phyloP scores from a whole-genome alignment of 2,888 invertebrate species.

The Epistrophe grossulariae region DNA sequence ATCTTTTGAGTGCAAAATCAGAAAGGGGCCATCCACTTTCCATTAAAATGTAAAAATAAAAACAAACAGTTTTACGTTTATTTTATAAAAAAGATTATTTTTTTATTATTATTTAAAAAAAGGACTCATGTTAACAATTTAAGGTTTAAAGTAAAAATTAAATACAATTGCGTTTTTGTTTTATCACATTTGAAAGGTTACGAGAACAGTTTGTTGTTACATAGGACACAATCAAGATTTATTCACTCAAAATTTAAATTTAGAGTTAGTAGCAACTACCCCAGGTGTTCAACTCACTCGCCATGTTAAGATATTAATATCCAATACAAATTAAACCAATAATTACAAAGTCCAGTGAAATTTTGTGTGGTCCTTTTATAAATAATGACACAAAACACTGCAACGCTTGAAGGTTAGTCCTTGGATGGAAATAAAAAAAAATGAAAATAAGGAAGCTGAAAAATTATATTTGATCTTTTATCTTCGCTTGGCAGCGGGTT shows the following conservation, averaged over 20 bases:
- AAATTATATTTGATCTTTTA: slow-evolving; percentile 8
- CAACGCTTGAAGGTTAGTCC: background rate
- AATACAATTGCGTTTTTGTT: slow-evolving; percentile 57
- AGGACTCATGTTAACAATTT: slow-evolving; percentile 45
- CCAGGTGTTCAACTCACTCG: slow-evolving; percentile 9
- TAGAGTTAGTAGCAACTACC: slow-evolving; percentile 41
- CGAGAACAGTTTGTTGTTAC: slow-evolving; percentile 52
- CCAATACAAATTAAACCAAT: background rate
- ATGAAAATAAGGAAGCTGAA: background rate
- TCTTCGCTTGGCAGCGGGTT: slow-evolving; percentile 78
- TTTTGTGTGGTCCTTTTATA: background rate
- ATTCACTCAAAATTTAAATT: slow-evolving; percentile 33
- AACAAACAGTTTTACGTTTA: background rate
- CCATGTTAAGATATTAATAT: slow-evolving; percentile 32
- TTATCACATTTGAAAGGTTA: slow-evolving; percentile 69
- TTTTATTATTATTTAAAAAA: slow-evolving; percentile 14
- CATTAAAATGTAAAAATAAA: background rate
- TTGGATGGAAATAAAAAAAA: background rate
- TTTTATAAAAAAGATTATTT: background rate
- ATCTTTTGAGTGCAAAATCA: too few relatives aligned
- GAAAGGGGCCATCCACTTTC: too few relatives aligned
- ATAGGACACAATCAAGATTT: slow-evolving; percentile 45
- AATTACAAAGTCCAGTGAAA: background rate
- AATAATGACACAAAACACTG: background rate
- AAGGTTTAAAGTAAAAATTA: slow-evolving; percentile 49